These are phyloP conservation scores for Gymnothorax reevesii DNA, from an alignment of 2,797 vertebrate species.

Conservation along the genomic window DNA sequence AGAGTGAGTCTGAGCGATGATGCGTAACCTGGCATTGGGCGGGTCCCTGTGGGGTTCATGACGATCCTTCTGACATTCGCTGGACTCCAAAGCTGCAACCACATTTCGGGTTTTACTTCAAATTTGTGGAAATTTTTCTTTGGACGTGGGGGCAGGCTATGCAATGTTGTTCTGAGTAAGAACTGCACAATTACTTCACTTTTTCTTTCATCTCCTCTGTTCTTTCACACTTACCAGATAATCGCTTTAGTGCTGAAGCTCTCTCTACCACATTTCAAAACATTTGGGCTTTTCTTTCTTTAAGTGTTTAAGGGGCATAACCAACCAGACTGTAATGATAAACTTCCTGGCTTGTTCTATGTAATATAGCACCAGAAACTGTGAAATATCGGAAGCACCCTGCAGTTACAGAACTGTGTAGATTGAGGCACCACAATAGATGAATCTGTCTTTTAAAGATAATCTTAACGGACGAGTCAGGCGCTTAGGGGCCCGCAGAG, in stretches of 20 bases:
- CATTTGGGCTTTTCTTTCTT: neutral
- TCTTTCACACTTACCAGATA: neutral
- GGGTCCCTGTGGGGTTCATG: too few species aligned
- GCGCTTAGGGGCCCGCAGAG: neutral
- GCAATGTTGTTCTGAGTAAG: neutral
- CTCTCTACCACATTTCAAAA: neutral
- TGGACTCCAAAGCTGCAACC: too few species aligned
- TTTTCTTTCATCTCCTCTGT: neutral
- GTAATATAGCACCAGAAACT: neutral
- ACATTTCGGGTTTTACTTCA: too few species aligned
- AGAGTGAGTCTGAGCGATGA: too few species aligned
- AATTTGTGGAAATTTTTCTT: too few species aligned
- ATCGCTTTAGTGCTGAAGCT: neutral
- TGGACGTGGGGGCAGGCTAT: neutral
- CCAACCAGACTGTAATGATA: neutral
- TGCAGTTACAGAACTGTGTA: neutral
- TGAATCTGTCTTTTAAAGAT: neutral
- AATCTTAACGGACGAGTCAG: neutral
- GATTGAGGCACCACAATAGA: neutral
- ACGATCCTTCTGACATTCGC: too few species aligned
- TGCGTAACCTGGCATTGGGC: too few species aligned
- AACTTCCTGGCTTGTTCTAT: neutral
- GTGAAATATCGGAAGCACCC: neutral
- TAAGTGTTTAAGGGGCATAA: neutral
- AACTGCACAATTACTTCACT: neutral